Evolutionary conservation across 2,888 invertebrate species (phyloP).

Genomic region (Apodemia zela): DNA sequence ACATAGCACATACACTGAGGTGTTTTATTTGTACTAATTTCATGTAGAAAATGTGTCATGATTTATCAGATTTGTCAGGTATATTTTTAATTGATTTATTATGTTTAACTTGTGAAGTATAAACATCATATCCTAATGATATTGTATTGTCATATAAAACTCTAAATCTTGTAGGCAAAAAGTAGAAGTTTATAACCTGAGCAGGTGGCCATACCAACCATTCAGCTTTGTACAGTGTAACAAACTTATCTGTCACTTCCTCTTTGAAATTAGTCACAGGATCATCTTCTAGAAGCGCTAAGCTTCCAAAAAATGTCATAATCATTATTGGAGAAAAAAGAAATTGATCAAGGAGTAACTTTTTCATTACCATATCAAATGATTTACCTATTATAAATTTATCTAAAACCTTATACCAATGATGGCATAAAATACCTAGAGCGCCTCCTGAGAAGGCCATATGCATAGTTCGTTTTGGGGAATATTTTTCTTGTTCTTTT

Average conservation of each 20-base stretch:
- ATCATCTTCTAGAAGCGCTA: slow-evolving; percentile 87
- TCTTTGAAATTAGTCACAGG: slow-evolving; percentile 82
- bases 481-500: slow-evolving; percentile 81
- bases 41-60: not conserved
- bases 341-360: slow-evolving; percentile 91
- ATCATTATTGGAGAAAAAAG: slow-evolving; percentile 93
- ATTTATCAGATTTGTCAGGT: slow-evolving; percentile 23
- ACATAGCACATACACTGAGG: slow-evolving; percentile 16
- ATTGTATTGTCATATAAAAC: slow-evolving; percentile 94
- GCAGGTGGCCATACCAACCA: slow-evolving; percentile 97
- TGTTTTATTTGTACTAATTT: not conserved
- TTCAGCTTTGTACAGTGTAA: slow-evolving; percentile 90
- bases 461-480: slow-evolving; percentile 84
- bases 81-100: slow-evolving; percentile 42
- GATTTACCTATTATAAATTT: slow-evolving; percentile 86
- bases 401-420: slow-evolving; percentile 93
- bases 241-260: slow-evolving; percentile 88
- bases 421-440: slow-evolving; percentile 91
- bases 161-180: slow-evolving; percentile 90
- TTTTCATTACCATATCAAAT: slow-evolving; percentile 85
- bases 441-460: slow-evolving; percentile 91
- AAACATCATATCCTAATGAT: slow-evolving; percentile 93
- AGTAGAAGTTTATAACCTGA: slow-evolving; percentile 94
- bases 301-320: slow-evolving; percentile 88
- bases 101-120: slow-evolving; percentile 91